Conservation (phyloP, 2,888 invertebrate genomes). For the Sesia bembeciformis region DNA sequence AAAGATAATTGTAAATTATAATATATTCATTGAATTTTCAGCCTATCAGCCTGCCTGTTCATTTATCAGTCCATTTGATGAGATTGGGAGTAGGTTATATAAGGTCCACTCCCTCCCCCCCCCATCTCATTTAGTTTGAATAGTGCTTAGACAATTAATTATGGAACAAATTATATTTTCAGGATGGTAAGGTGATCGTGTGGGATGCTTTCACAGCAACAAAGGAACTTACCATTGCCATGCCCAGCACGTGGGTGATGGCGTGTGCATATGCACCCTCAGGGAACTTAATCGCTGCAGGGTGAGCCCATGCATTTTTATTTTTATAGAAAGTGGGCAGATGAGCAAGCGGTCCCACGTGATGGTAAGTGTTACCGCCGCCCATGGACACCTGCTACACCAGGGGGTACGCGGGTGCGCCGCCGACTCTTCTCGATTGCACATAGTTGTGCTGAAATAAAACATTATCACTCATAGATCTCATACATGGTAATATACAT, state of each 20-base stretch:
- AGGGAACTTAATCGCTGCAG: conserved; percentile 94
- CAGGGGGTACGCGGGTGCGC: too few relatives aligned
- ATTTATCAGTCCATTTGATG: too few relatives aligned
- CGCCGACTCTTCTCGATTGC: too few relatives aligned
- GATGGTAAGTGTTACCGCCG: too few relatives aligned
- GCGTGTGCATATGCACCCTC: conserved; percentile 98
- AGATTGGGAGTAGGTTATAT: not conserved
- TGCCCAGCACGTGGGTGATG: conserved; percentile 99
- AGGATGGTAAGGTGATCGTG: conserved; percentile 98
- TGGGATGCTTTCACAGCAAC: conserved; percentile 99
- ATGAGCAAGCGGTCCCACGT: too few relatives aligned
- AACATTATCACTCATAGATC: too few relatives aligned
- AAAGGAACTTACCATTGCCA: conserved; percentile 96
- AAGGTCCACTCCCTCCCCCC: not conserved
- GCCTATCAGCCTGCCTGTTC: too few relatives aligned
- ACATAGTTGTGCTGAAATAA: too few relatives aligned
- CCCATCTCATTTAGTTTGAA: not conserved
- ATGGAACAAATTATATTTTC: conserved; percentile 16
- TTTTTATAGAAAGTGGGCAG: not conserved
- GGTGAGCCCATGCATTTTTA: conserved; percentile 70
- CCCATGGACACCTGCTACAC: too few relatives aligned
- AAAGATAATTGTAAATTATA: too few relatives aligned
- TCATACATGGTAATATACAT: too few relatives aligned
- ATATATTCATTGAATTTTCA: too few relatives aligned
- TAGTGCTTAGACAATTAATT: not conserved